These are phyloP conservation scores for Garra rufa DNA, from an alignment of 2,113 vertebrate species.

Conservation along the genomic window DNA sequence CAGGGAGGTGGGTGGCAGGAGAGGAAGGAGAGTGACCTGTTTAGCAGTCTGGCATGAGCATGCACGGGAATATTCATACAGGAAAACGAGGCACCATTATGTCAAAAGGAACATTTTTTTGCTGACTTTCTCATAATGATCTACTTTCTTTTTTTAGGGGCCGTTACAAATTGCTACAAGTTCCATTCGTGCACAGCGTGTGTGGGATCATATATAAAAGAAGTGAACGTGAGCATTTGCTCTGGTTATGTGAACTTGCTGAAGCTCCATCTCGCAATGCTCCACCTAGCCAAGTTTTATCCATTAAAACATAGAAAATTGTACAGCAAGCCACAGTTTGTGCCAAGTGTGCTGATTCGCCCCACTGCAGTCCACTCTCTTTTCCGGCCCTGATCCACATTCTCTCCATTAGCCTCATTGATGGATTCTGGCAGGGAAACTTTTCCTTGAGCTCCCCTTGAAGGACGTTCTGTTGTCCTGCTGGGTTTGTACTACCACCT, in stretches of 20 bases:
- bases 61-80: slow-evolving; percentile 69
- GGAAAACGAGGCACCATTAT: slow-evolving; percentile 74
- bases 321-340: slow-evolving; percentile 64
- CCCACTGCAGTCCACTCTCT: slow-evolving; percentile 58
- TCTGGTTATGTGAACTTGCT: slow-evolving; percentile 37
- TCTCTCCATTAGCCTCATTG: slow-evolving; percentile 51
- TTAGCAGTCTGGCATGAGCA: slow-evolving; percentile 75
- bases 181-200: slow-evolving; percentile 68
- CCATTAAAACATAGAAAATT: slow-evolving; percentile 63
- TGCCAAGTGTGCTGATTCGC: slow-evolving; percentile 33
- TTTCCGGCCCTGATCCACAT: slow-evolving; percentile 62
- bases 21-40: slow-evolving; percentile 72
- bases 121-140: slow-evolving; percentile 74
- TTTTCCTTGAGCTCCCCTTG: slow-evolving; percentile 75
- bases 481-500: slow-evolving; percentile 11
- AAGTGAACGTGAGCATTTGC: slow-evolving; percentile 43
- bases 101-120: slow-evolving; percentile 70
- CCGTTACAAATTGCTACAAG: slow-evolving; percentile 78
- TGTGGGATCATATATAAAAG: slow-evolving; percentile 66
- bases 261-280: neutral
- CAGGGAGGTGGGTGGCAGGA: slow-evolving; percentile 70
- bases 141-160: slow-evolving; percentile 70
- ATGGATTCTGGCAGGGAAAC: slow-evolving; percentile 70
- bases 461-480: slow-evolving; percentile 70
- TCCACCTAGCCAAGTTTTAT: slow-evolving; percentile 28